Percentiles rank a stretch among this genome's conserved stretches.
Evolutionary conservation across 1,140 invertebrate species (phyloP).

Genomic region (Gryon sp.): DNA sequence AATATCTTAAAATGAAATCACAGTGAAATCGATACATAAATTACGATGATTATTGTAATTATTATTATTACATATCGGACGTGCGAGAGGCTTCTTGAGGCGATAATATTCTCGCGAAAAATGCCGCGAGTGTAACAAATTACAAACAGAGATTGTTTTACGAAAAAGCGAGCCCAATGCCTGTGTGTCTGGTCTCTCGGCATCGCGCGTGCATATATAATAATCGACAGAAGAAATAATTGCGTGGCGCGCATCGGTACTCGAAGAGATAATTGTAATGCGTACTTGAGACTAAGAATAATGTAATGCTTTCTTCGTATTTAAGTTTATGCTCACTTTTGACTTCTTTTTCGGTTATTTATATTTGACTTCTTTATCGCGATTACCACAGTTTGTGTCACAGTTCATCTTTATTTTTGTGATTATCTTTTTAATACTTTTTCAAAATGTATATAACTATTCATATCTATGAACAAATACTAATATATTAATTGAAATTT

Average conservation of each 20-base stretch:
- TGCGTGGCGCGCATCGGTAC: constrained; percentile 53
- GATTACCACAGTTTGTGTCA: no score
- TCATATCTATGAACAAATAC: no score
- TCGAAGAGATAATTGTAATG: constrained; percentile 67
- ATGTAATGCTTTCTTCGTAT: constrained; percentile 33
- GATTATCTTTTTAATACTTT: no score
- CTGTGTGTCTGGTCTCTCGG: constrained; percentile 44
- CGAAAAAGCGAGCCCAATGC: constrained; percentile 42
- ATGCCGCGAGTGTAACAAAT: constrained; percentile 58
- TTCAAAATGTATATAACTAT: no score
- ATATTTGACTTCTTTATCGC: no score
- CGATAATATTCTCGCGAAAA: constrained; percentile 55
- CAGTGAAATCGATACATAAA: constrained; percentile 48
- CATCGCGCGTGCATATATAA: constrained; percentile 53
- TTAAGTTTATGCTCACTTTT: constrained; percentile 43
- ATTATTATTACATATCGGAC: constrained; percentile 48
- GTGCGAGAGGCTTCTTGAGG: constrained; percentile 44
- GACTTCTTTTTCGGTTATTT: neutral
- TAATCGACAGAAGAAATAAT: constrained; percentile 68
- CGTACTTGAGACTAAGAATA: constrained; percentile 57
- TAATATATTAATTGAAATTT: no score
- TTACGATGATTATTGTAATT: constrained; percentile 58
- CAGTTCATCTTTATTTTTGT: no score
- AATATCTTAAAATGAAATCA: constrained; percentile 23
- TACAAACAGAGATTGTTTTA: constrained; percentile 60